Percentiles rank a stretch among this genome's conserved stretches.
These are phyloP conservation scores for Amblyraja radiata DNA, from an alignment of 2,797 vertebrate genomes.

Conservation along the genomic window DNA sequence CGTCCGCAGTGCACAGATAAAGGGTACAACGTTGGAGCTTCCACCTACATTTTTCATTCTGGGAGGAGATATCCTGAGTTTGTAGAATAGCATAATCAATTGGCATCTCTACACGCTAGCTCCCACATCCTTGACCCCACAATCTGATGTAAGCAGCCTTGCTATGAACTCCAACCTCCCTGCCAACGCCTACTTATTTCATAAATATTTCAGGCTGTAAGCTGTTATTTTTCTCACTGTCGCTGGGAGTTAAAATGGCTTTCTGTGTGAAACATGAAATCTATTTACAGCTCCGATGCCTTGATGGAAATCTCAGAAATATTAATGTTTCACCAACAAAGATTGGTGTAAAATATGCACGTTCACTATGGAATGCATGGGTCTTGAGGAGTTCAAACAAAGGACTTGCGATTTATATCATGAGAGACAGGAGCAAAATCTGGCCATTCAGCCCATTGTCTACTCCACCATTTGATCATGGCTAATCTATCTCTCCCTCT, in stretches of 20 bases:
- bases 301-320: slow-evolving; percentile 46
- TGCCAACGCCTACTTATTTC: not conserved
- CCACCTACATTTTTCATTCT: not conserved
- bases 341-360: too few species aligned
- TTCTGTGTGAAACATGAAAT: slow-evolving; percentile 61
- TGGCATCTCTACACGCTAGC: not conserved
- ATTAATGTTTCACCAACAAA: not conserved
- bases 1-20: too few species aligned
- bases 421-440: too few species aligned
- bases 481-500: too few species aligned
- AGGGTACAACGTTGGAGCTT: too few species aligned
- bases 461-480: too few species aligned
- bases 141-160: not conserved
- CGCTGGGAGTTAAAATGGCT: slow-evolving; percentile 55
- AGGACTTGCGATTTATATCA: too few species aligned
- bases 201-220: not conserved
- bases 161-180: not conserved
- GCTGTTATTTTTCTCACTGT: slow-evolving; percentile 49
- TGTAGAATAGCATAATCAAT: not conserved
- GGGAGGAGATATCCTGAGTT: not conserved
- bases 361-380: too few species aligned
- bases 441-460: too few species aligned
- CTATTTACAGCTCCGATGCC: slow-evolving; percentile 64
- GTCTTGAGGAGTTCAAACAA: too few species aligned
- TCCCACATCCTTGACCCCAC: not conserved